Evolutionary conservation across 2,113 vertebrate genomes (phyloP), one percentile per base, ranked within the genome.

Genomic region (Meles meles): DNA sequence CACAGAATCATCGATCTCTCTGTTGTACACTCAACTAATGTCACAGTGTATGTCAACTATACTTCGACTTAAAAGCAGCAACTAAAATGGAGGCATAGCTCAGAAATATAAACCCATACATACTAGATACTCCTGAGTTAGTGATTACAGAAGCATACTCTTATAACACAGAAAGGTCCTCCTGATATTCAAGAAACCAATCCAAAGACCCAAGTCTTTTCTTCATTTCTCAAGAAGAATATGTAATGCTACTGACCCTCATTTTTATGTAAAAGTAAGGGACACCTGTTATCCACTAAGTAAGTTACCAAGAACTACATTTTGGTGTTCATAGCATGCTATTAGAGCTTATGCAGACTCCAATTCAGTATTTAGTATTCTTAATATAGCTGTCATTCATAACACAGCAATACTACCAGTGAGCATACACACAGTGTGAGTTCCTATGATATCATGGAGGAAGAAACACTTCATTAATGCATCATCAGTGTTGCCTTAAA

Each of bases 221-320:
- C n/a, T 84, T 90, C 20, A 20, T 90, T 87, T 97, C 57, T 93
- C 49, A 96, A 87, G 29, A 72, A 85, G 20, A 37, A 25, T 79
- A 55, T 49, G 12, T 76, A 93, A 90, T 34, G 27, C n/a, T 42
- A 94, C 20, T 87, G 31, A 42, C 25, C 88, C 84, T 74, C 47
- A 83, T 72, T 96, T 80, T 90, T 83, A 91, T 17, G 8, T 47
- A 89, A 34, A 12, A 86, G 77, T 74, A 95, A 71, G 77, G 34
- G 34, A 96, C 7, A 94, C 8, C 25, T 77, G 29, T 93, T 31
- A 80, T 79, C 82, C 59, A 87, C 44, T 44, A 65, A 80, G 20
- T 67, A 44, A 95, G 49, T 71, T 90, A 83, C 81, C 82, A 86
- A 83, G 23, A 55, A 81, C 13, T 74, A 23, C 57, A 93, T 89